phyloP scores from a whole-genome alignment of 1,140 invertebrate genomes.

The Heterodera carotae region DNA sequence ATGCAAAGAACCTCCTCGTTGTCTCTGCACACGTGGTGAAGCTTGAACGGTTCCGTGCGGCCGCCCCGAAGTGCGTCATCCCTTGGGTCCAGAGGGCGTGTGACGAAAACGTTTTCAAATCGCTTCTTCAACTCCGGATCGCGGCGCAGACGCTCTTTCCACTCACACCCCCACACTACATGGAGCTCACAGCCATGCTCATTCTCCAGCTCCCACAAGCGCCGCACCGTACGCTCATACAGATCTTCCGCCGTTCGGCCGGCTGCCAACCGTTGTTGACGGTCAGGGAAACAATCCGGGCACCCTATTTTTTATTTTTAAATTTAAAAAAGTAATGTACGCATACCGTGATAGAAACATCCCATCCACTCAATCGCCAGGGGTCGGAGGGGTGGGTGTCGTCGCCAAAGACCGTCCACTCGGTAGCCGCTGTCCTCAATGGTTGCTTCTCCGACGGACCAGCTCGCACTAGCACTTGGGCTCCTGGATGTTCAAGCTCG shows the following conservation, averaged over 20 bases:
- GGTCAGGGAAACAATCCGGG: constrained; percentile 12
- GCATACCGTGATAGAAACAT: constrained; percentile 13
- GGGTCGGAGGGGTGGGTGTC: constrained; percentile 4
- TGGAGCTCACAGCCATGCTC: constrained; percentile 4
- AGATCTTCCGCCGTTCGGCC: constrained; percentile 21
- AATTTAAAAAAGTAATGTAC: neutral
- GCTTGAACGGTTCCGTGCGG: too few relatives aligned
- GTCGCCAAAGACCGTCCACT: constrained; percentile 3
- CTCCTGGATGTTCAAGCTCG: constrained; percentile 4
- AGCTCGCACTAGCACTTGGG: constrained; percentile 3
- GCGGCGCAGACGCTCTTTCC: neutral
- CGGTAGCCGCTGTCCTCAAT: constrained; percentile 22
- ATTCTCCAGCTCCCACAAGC: constrained; percentile 2
- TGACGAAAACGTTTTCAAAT: neutral
- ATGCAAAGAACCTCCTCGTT: too few relatives aligned
- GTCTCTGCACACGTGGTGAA: too few relatives aligned
- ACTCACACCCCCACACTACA: neutral
- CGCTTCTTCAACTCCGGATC: neutral
- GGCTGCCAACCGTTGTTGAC: neutral
- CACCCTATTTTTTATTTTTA: neutral
- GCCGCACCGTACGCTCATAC: neutral
- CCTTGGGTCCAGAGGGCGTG: neutral
- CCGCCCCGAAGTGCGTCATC: neutral
- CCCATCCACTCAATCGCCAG: constrained; percentile 27
- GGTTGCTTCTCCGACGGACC: constrained; percentile 19